Evolutionary conservation across 2,797 vertebrate species (phyloP).

Genomic region (Sitta carolinensis): DNA sequence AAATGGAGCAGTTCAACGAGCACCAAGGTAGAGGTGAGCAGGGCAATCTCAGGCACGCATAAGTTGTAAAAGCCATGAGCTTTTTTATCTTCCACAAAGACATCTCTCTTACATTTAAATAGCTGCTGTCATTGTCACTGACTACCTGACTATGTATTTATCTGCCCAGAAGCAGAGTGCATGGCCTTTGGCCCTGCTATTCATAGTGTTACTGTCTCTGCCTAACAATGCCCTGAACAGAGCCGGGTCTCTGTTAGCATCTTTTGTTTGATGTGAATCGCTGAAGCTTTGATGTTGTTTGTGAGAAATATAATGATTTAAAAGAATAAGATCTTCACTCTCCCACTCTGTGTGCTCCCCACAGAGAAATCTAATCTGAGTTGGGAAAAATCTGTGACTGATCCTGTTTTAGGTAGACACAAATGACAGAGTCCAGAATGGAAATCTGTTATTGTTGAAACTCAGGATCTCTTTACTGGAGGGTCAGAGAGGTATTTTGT

Average conservation of each 20-base stretch:
- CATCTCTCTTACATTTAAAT: slow-evolving; percentile 64
- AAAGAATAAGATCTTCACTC: slow-evolving; percentile 30
- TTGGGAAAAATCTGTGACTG: not conserved
- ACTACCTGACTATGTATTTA: slow-evolving; percentile 68
- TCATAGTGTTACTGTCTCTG: slow-evolving; percentile 34
- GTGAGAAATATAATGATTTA: slow-evolving; percentile 48
- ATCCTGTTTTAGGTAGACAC: not conserved
- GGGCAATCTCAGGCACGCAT: slow-evolving; percentile 49
- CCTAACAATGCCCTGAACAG: slow-evolving; percentile 56
- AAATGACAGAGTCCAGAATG: not conserved
- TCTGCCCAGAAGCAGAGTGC: slow-evolving; percentile 63
- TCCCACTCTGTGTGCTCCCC: not conserved
- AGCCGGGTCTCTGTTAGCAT: slow-evolving; percentile 30
- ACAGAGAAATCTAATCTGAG: slow-evolving; percentile 1
- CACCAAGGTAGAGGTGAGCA: slow-evolving; percentile 62
- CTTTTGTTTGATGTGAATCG: slow-evolving; percentile 49
- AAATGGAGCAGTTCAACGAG: slow-evolving; percentile 43
- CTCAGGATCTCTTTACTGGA: not conserved
- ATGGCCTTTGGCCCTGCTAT: slow-evolving; percentile 66
- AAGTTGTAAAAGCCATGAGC: slow-evolving; percentile 38
- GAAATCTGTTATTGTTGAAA: not conserved
- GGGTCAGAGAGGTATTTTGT: not conserved
- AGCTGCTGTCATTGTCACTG: slow-evolving; percentile 62
- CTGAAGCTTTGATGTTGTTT: slow-evolving; percentile 54
- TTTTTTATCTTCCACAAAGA: slow-evolving; percentile 60